Evolutionary conservation across 1,140 invertebrate species (phyloP).

Genomic region (Drosophila albomicans): DNA sequence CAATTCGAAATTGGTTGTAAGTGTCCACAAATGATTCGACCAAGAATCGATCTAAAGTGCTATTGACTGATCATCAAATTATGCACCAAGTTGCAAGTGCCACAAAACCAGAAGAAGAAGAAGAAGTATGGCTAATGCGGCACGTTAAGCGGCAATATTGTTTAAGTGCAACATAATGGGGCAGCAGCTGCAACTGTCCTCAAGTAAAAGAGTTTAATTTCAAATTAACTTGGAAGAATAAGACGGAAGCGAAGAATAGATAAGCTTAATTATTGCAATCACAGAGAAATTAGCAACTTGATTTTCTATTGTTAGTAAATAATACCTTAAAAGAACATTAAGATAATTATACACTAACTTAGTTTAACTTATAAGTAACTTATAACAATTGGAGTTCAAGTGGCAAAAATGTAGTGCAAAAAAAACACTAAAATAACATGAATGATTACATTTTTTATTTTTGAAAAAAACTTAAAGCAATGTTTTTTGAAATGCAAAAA

Average conservation of each 20-base stretch:
- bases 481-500: no score
- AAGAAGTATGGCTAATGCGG: background rate
- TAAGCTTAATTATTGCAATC: background rate
- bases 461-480: no score
- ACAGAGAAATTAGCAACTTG: background rate
- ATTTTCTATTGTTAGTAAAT: no score
- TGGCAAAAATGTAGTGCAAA: no score
- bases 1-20: slow-evolving; percentile 38
- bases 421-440: no score
- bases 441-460: no score
- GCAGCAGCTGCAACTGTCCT: background rate
- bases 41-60: background rate
- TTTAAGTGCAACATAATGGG: background rate
- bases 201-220: background rate
- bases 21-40: slow-evolving; percentile 34
- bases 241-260: background rate
- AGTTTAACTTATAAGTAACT: no score
- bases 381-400: no score
- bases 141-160: slow-evolving; percentile 4
- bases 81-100: slow-evolving; percentile 1
- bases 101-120: background rate
- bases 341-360: no score
- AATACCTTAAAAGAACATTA: no score
- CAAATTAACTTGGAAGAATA: background rate
- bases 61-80: slow-evolving; percentile 11